These are phyloP conservation scores for Acrocephalus scirpaceus DNA, from an alignment of 2,797 vertebrate genomes.

Conservation along the genomic window DNA sequence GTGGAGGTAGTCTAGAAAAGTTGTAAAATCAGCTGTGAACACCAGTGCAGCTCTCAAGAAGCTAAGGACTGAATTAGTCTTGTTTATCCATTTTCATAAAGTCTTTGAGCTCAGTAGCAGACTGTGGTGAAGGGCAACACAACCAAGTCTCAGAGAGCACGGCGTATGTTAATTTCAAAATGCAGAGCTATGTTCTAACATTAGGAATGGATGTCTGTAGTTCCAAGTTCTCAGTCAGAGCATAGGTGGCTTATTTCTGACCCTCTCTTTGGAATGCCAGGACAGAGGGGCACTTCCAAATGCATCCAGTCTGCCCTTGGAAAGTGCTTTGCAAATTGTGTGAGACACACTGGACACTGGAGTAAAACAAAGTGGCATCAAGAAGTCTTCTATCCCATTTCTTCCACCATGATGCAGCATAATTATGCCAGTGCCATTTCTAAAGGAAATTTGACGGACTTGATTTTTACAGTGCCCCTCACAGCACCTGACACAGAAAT, in stretches of 20 bases:
- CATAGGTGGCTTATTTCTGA: not conserved
- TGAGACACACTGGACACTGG: not conserved
- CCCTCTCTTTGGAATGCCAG: not conserved
- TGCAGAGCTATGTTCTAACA: not conserved
- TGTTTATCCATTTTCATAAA: not conserved
- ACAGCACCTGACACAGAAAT: not conserved
- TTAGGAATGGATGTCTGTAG: not conserved
- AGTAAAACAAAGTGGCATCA: not conserved
- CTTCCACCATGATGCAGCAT: not conserved
- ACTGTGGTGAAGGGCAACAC: not conserved
- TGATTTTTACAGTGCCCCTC: not conserved
- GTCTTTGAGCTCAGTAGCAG: not conserved
- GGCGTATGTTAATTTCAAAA: not conserved
- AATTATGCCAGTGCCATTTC: not conserved
- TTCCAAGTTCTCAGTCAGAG: not conserved
- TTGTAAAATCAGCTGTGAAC: not conserved
- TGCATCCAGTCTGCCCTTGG: not conserved
- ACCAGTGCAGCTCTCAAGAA: not conserved
- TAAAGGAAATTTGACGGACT: not conserved
- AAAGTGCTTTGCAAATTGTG: not conserved
- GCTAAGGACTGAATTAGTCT: not conserved
- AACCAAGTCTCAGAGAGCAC: not conserved
- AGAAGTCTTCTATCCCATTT: not conserved
- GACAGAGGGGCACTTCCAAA: not conserved
- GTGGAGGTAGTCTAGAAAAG: not conserved